Evolutionary conservation across 2,113 vertebrate genomes (phyloP).

Genomic region (Apistogramma diplotaenia): DNA sequence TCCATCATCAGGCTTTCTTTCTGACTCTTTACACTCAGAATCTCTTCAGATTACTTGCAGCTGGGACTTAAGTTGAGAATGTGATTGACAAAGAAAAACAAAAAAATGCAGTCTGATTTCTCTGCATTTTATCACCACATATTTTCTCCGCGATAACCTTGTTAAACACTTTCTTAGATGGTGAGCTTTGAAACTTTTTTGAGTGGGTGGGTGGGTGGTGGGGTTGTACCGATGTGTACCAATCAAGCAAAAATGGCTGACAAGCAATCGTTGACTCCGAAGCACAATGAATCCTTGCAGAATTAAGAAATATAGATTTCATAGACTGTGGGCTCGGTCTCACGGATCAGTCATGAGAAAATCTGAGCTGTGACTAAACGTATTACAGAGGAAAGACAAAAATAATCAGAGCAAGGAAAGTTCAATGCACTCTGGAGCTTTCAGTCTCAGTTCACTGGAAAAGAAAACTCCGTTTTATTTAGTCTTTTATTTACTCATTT

Average conservation of each 20-base stretch:
- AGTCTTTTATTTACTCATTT: not conserved
- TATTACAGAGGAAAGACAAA: no score
- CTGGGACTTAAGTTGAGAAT: conserved; percentile 24
- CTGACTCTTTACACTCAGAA: conserved; percentile 51
- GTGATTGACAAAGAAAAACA: not conserved
- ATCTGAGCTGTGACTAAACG: not conserved
- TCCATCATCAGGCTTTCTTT: conserved; percentile 53
- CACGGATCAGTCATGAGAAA: not conserved
- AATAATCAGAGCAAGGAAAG: not conserved
- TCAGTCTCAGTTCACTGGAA: not conserved
- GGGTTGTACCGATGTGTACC: not conserved
- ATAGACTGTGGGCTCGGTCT: not conserved
- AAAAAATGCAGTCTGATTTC: not conserved
- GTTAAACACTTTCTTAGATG: not conserved
- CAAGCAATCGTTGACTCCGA: not conserved
- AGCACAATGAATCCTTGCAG: not conserved
- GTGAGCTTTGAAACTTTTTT: not conserved
- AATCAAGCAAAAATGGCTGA: not conserved
- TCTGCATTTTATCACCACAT: not conserved
- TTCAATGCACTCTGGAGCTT: not conserved
- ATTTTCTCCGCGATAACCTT: not conserved
- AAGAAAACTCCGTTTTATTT: not conserved
- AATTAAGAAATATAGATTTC: not conserved
- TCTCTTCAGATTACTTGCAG: conserved; percentile 60
- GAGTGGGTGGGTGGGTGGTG: no score